Evolutionary conservation across 2,113 vertebrate genomes (phyloP).

Genomic region (Syrmaticus mikado): DNA sequence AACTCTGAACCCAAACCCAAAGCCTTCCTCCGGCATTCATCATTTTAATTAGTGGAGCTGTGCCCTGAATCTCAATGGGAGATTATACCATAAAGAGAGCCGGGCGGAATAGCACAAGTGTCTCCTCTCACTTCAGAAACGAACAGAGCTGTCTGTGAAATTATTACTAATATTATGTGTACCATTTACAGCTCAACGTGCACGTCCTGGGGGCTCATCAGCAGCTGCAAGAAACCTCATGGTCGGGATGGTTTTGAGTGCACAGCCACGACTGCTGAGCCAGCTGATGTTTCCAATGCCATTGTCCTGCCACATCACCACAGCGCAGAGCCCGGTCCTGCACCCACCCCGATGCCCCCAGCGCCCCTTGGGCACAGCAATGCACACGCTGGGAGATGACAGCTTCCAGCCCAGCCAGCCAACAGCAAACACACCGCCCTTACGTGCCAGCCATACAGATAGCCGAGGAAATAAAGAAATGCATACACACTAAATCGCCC

Average conservation of each 20-base stretch:
- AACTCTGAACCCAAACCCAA: slow-evolving; percentile 7
- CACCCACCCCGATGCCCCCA: neutral
- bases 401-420: neutral
- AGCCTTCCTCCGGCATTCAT: slow-evolving; percentile 67
- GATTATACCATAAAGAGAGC: slow-evolving; percentile 59
- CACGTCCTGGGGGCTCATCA: neutral
- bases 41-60: slow-evolving; percentile 73
- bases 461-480: neutral
- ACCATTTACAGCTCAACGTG: neutral
- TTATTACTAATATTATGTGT: slow-evolving; percentile 61
- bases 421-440: neutral
- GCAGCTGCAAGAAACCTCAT: neutral
- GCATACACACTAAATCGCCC: neutral
- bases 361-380: neutral
- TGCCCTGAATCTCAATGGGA: slow-evolving; percentile 74
- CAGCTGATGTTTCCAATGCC: neutral
- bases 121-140: slow-evolving; percentile 55
- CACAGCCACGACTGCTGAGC: neutral
- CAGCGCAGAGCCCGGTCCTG: neutral
- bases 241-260: neutral
- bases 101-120: slow-evolving; percentile 33
- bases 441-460: neutral
- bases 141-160: slow-evolving; percentile 56
- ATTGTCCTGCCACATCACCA: fast-evolving
- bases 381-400: fast-evolving